Conservation (phyloP, 1,140 invertebrate genomes). For the Drosophila bocki region DNA sequence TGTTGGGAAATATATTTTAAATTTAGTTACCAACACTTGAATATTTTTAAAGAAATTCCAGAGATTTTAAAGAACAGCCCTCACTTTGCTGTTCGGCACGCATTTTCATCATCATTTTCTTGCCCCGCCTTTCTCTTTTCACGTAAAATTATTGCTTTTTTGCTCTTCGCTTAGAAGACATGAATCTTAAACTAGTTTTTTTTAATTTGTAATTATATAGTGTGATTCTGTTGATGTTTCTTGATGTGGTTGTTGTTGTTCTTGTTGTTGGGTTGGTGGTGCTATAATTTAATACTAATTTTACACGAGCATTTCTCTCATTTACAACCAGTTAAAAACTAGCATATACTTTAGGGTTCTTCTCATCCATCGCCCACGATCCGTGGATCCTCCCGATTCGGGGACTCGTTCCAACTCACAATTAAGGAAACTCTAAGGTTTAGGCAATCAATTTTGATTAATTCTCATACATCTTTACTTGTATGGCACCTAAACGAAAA, state of each 20-base stretch:
- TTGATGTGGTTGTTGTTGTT: constrained; percentile 1
- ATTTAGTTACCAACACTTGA: not conserved
- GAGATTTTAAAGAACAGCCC: constrained; percentile 4
- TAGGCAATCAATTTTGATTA: constrained; percentile 43
- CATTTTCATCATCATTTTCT: constrained; percentile 32
- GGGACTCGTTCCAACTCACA: constrained; percentile 33
- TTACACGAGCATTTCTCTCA: constrained; percentile 68
- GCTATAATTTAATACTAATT: constrained; percentile 57
- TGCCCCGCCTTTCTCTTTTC: constrained; percentile 46
- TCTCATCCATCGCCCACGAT: constrained; percentile 1
- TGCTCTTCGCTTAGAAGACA: constrained; percentile 68
- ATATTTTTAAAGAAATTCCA: not conserved
- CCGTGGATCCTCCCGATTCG: not conserved
- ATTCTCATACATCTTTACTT: constrained; percentile 35
- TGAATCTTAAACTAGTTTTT: constrained; percentile 69
- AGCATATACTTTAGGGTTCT: constrained; percentile 54
- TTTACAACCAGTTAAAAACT: constrained; percentile 82
- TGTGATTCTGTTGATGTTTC: constrained; percentile 49
- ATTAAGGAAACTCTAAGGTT: constrained; percentile 31
- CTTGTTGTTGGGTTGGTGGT: constrained; percentile 42
- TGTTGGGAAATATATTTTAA: not conserved
- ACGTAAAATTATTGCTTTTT: constrained; percentile 80
- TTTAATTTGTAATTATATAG: constrained; percentile 61
- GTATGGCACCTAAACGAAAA: constrained; percentile 35
- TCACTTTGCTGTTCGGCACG: constrained; percentile 45